phyloP scores from a whole-genome alignment of 2,888 invertebrate species.

The Lasioglossum lativentre region DNA sequence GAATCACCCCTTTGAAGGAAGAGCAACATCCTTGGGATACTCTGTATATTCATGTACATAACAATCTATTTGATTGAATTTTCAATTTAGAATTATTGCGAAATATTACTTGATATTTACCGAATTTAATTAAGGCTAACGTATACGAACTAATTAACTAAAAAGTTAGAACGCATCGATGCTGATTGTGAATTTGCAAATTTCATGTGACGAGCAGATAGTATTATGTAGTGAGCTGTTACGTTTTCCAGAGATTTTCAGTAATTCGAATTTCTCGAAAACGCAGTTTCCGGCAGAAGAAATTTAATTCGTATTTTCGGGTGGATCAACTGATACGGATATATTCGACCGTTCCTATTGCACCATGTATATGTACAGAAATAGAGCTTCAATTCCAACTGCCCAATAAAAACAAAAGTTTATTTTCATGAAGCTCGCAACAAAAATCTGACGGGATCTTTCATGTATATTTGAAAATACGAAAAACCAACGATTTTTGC shows the following conservation, averaged over 20 bases:
- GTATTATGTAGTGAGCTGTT: neutral
- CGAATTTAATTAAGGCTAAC: no score
- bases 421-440: neutral
- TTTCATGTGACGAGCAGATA: neutral
- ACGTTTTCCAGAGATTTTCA: neutral
- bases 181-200: neutral
- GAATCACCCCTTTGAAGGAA: no score
- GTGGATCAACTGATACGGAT: neutral
- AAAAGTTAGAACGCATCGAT: neutral
- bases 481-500: neutral
- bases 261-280: neutral
- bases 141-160: no score
- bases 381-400: neutral
- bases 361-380: neutral
- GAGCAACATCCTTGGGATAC: no score
- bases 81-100: no score
- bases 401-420: neutral
- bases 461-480: neutral
- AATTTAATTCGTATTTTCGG: neutral
- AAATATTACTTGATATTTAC: no score
- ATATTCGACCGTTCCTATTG: neutral
- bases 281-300: neutral
- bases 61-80: no score
- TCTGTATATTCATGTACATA: no score
- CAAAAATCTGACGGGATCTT: neutral